These are phyloP conservation scores for Tetrapedia diversipes DNA, from an alignment of 2,888 invertebrate genomes.

Conservation along the genomic window DNA sequence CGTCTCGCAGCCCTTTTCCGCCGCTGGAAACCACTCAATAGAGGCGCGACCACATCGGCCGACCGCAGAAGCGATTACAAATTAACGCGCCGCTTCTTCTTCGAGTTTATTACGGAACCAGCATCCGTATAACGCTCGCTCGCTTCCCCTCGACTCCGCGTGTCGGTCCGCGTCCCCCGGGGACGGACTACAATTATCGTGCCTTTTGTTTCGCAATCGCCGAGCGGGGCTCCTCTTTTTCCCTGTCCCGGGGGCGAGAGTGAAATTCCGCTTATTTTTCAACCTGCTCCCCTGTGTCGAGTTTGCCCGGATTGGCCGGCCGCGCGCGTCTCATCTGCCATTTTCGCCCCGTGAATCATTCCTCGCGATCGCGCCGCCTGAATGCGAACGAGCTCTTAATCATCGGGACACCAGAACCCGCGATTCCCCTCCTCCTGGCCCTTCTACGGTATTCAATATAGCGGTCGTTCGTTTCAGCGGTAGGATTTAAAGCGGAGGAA, in stretches of 20 bases:
- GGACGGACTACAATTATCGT: constrained; percentile 76
- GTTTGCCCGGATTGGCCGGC: constrained; percentile 47
- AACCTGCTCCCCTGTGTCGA: constrained; percentile 57
- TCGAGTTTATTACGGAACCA: constrained; percentile 78
- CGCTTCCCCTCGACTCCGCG: constrained; percentile 11
- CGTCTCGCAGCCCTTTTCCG: constrained; percentile 64
- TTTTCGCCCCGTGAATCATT: constrained; percentile 55
- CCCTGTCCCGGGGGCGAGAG: constrained; percentile 63
- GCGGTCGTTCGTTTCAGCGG: too few species aligned
- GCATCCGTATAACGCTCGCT: constrained; percentile 40
- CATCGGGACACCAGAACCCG: not conserved
- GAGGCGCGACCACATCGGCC: constrained; percentile 73
- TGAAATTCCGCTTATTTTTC: constrained; percentile 66
- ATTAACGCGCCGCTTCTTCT: constrained; percentile 79
- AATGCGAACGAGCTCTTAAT: constrained; percentile 40
- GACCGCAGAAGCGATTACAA: constrained; percentile 80
- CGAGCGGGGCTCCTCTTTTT: constrained; percentile 60
- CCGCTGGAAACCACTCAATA: constrained; percentile 72
- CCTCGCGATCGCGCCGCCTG: constrained; percentile 18
- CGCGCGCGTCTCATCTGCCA: constrained; percentile 46
- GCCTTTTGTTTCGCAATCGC: constrained; percentile 78
- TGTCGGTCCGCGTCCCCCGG: constrained; percentile 43
- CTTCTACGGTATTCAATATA: constrained; percentile 2
- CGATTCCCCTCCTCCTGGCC: not conserved
- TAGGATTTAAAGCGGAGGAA: too few species aligned